Evolutionary conservation across 2,888 invertebrate genomes (phyloP), one percentile per base, ranked within the genome.

Genomic region (Proisotoma minuta): DNA sequence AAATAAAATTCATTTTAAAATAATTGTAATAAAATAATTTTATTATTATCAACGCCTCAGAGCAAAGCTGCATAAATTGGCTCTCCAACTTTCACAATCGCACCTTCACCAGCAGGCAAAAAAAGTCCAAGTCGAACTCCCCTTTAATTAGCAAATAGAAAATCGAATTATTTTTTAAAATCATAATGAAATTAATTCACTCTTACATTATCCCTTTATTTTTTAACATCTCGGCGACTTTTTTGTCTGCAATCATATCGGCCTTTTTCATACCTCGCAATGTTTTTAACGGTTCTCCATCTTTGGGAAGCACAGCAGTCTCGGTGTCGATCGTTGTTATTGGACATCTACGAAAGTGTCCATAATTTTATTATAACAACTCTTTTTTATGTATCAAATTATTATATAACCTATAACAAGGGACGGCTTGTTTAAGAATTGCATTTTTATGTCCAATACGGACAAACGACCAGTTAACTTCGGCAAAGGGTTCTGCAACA

Each of bases 121-220:
- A 62, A 69, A 2, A 64, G 51, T 29, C 69, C 69, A 12, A 66
- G 43, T 12, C 69, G 57, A 5, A 66, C 50, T 43, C 69, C 69
- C n/a, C n/a, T n/a, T n/a, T n/a, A n/a, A n/a, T n/a, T n/a, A n/a
- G n/a, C n/a, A n/a, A n/a, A n/a, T n/a, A n/a, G n/a, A n/a, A n/a
- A n/a, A n/a, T n/a, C n/a, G n/a, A n/a, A n/a, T n/a, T n/a, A n/a
- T n/a, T n/a, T n/a, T n/a, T n/a, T n/a, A n/a, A n/a, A n/a, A n/a
- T n/a, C n/a, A n/a, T n/a, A n/a, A n/a, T n/a, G n/a, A n/a, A n/a
- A n/a, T n/a, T n/a, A n/a, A n/a, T n/a, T n/a, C n/a, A n/a, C n/a
- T n/a, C n/a, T n/a, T n/a, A n/a, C 66, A 69, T 69, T 5, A 69
- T 60, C 12, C 69, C 69, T 53, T 69, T 69, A 28, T 61, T 65